These are phyloP conservation scores for Trichonephila clavata DNA, from an alignment of 1,140 invertebrate genomes.

Conservation along the genomic window DNA sequence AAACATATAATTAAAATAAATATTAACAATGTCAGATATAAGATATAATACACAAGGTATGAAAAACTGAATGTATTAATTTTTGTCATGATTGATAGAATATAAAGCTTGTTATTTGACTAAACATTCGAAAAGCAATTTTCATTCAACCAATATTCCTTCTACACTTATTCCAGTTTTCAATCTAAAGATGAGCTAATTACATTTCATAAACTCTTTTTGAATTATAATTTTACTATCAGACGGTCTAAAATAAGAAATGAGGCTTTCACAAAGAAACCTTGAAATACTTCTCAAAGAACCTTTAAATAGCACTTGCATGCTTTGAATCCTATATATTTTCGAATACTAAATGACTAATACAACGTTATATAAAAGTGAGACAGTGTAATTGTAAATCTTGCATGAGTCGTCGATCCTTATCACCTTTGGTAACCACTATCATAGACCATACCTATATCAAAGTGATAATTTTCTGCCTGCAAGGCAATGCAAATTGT, in stretches of 20 bases:
- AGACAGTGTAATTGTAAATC: neutral
- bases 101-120: neutral
- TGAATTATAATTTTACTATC: slow-evolving; percentile 6
- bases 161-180: neutral
- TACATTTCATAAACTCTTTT: slow-evolving; percentile 13
- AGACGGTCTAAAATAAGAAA: slow-evolving; percentile 12
- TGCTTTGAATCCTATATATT: slow-evolving; percentile 3
- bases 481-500: neutral
- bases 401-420: slow-evolving; percentile 7
- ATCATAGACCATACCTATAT: neutral
- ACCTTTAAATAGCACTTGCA: neutral
- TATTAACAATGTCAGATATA: too few species aligned
- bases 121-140: neutral
- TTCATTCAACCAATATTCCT: neutral
- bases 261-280: neutral
- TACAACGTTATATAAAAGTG: neutral
- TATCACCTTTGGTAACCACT: neutral
- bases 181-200: slow-evolving; percentile 1
- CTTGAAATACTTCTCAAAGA: neutral
- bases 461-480: slow-evolving; percentile 16
- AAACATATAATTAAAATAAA: too few species aligned
- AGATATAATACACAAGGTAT: too few species aligned
- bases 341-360: neutral
- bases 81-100: neutral
- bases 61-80: too few species aligned